Evolutionary conservation across 1,140 invertebrate species (phyloP), one percentile per base, ranked within the genome.

Genomic region (Hestina assimilis): DNA sequence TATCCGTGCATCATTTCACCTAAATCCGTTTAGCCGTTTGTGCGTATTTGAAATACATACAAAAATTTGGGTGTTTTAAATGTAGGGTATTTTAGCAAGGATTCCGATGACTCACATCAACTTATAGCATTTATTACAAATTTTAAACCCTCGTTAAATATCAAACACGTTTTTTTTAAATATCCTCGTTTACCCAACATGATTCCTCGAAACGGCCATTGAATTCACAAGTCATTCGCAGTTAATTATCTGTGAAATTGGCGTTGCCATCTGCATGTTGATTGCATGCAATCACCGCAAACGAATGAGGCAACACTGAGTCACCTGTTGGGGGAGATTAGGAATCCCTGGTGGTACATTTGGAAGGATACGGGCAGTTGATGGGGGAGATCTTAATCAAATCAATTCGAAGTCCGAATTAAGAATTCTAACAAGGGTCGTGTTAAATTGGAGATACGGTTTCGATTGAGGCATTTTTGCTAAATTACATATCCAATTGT

Each of bases 231-330:
- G 51, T 42, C 51, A 50, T 43, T 47, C 38, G 46, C 26, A 38
- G 47, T 61, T 50, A 61, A 61, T 61, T 46, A 55, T 61, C 51
- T 56, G 61, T 58, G 55, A 63, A 63, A 58, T 58, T 53, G 59
- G 53, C 40, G 40, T 40, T 52, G 48, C 55, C 45, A 58, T 63
- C 61, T 53, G 61, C 54, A 60, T 60, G 48, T 48, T 63, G 61
- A 63, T 58, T 58, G 54, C 35, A 23, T 19, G 55, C 51, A 52
- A 53, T 50, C 48, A 53, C 55, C 54, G 55, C 55, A 58, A 52
- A 58, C 50, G 21, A 50, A 42, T 33, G 46, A 31, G 40, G 45
- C 54, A 43, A 58, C 42, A 50, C 40, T 17, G 55, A 58, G 46
- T 58, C 55, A 58, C 55, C 55, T 58, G 55, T 58, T 58, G 46